These are phyloP conservation scores for Misgurnus mizolepis DNA, from an alignment of 2,113 vertebrate species.

Conservation along the genomic window DNA sequence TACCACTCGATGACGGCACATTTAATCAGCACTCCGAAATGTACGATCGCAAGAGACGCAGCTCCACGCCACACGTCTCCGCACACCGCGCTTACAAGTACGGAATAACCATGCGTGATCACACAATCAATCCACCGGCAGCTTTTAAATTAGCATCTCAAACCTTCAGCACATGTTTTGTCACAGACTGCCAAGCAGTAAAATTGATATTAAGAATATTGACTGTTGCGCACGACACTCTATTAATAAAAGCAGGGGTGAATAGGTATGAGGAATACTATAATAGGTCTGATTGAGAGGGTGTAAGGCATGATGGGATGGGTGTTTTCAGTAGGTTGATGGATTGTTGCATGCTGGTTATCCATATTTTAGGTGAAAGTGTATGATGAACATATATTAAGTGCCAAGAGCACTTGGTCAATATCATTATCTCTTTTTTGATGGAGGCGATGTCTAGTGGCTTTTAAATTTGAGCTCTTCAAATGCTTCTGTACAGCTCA, in stretches of 20 bases:
- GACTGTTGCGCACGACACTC: conserved; percentile 46
- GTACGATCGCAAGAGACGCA: conserved; percentile 51
- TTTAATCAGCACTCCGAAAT: conserved; percentile 57
- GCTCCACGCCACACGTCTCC: conserved; percentile 42
- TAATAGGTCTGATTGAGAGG: conserved; percentile 24
- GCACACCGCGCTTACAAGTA: conserved; percentile 38
- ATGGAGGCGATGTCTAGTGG: too few species aligned
- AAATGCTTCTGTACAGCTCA: too few species aligned
- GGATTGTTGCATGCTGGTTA: conserved; percentile 34
- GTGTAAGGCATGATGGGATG: conserved; percentile 48
- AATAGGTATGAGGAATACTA: conserved; percentile 41
- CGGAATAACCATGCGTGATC: conserved; percentile 47
- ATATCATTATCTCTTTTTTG: too few species aligned
- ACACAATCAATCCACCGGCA: conserved; percentile 48
- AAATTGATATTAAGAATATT: conserved; percentile 62
- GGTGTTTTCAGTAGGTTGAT: conserved; percentile 33
- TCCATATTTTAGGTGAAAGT: neutral
- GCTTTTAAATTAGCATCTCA: conserved; percentile 53
- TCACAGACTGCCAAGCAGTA: conserved; percentile 55
- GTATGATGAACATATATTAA: too few species aligned
- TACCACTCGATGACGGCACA: conserved; percentile 49
- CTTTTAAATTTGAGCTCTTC: too few species aligned
- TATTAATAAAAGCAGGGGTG: conserved; percentile 58
- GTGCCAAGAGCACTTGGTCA: too few species aligned
- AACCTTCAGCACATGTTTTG: conserved; percentile 54